Evolutionary conservation across 2,113 vertebrate species (phyloP).

Genomic region (Pteruthius melanotis): DNA sequence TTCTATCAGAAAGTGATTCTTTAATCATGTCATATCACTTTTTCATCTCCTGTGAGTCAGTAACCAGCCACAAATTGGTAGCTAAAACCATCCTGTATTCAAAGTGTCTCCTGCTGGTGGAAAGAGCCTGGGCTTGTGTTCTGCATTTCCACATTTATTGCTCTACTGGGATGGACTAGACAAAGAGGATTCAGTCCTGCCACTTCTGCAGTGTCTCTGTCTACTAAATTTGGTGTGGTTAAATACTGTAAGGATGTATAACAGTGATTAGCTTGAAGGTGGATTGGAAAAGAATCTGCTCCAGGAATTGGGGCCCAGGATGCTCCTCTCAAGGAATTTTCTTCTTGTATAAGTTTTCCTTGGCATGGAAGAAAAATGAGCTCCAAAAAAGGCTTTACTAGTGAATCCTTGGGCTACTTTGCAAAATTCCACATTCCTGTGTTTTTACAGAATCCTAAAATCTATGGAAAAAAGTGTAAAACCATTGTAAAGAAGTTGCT

Average conservation of each 20-base stretch:
- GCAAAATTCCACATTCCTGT: neutral
- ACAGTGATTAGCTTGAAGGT: neutral
- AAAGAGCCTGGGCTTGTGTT: neutral
- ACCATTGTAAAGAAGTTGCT: neutral
- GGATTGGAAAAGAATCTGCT: neutral
- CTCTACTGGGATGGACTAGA: neutral
- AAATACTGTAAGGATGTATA: neutral
- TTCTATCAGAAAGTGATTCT: neutral
- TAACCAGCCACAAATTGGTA: neutral
- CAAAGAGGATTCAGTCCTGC: neutral
- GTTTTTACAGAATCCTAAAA: conserved; percentile 3
- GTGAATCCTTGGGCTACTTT: neutral
- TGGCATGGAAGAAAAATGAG: neutral
- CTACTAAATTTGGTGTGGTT: neutral
- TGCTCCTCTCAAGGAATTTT: neutral
- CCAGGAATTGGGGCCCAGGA: neutral
- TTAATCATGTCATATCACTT: neutral
- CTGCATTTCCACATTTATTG: neutral
- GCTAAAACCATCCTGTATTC: neutral
- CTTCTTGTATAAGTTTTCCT: neutral
- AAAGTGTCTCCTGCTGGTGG: neutral
- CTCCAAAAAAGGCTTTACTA: neutral
- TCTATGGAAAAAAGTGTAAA: neutral
- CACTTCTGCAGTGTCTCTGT: neutral
- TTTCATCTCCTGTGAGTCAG: neutral